Base-by-base conservation (phyloP, 2,888 invertebrate species). In the Chrysolina haemoptera region DNA sequence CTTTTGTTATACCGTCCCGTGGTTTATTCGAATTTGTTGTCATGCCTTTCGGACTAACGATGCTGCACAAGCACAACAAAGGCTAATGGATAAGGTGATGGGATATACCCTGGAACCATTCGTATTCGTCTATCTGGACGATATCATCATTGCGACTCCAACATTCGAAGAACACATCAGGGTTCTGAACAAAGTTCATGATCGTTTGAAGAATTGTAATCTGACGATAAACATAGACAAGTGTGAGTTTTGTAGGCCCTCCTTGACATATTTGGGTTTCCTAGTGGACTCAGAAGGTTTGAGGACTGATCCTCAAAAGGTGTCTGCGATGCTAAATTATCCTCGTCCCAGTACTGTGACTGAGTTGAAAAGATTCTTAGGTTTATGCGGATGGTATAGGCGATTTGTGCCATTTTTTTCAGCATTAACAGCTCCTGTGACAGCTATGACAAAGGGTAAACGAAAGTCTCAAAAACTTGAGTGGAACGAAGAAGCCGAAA, bases 31-130 rank as follows among this genome's bases (percentile, higher is more conserved):
- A 84, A 8, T 84, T 84, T 48, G 70, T 55, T 0, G 75, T 79
- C 0, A 79, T 84, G 81, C 81, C 84, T 0, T 82, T 82, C 59
- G 82, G 81, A 0, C 53, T 84, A 0, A 71, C 8, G 77, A 79
- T 12, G 77, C 82, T 0, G 81, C 82, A 0, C 80, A 82, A 0
- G 80, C 81, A 3, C 82, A 79, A 59, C 81, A 82, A 53, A 27
- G 27, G 27, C 5, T 27, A 5, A 27, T 27, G 27, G 27, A 27
- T 27, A 27, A 27, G 27, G 27, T 81, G 0, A 40, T 83, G 0
- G 80, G 80, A 0, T 68, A 76, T 1, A 79, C 80, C 14, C 55
- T 80, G 20, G 78, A 79, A 55, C 79, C 78, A 11, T 62, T 78
- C 53, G 74, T 75, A 1, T 82, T 81, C 59, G 78, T 76, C 4